Base-by-base conservation (phyloP, 1,140 invertebrate species). In the Aphis gossypii region DNA sequence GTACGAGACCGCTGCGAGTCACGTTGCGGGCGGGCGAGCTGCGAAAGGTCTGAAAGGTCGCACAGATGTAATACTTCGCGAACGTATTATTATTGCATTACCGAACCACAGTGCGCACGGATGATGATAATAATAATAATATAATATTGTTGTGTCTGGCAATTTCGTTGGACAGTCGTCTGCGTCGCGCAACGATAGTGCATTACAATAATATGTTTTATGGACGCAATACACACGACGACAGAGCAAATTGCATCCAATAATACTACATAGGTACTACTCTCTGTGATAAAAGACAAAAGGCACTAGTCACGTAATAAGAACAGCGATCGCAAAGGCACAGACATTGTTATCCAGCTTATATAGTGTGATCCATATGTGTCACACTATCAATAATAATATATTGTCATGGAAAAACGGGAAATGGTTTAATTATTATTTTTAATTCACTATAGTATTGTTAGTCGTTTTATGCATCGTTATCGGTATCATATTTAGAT, bases 191-290 rank as follows among this genome's bases (percentile, higher is more conserved):
- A 14, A 68, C 30, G 30, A n/a, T 35, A 76, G 60, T 76, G 30
- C n/a, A 76, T 76, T 76, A 76, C 30, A n/a, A 76, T 76, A 76
- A 76, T 76, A 76, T 76, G n/a, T 76, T 76, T 76, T 76, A 14
- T n/a, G 30, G 60, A n/a, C 14, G 30, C 14, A 35, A n/a, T 54
- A 23, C 30, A 76, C 4, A 18, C 60, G 60, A n/a, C 60, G 60
- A 35, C n/a, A 3, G 14, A 76, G 60, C 14, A 76, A 18, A 76
- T 76, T n/a, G 6, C 11, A 76, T 76, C n/a, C 14, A 35, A n/a
- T 76, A 20, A 76, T 76, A 68, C 30, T 68, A 76, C n/a, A 60
- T 56, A 30, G 14, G 18, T 76, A 20, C 18, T 76, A 14, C n/a
- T 35, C 4, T 41, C 38, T 41, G 30, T n/a, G 30, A 76, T 76